Percentiles rank a stretch among this genome's conserved stretches.
phyloP scores from a whole-genome alignment of 1,140 invertebrate species.

The Myzus persicae region DNA sequence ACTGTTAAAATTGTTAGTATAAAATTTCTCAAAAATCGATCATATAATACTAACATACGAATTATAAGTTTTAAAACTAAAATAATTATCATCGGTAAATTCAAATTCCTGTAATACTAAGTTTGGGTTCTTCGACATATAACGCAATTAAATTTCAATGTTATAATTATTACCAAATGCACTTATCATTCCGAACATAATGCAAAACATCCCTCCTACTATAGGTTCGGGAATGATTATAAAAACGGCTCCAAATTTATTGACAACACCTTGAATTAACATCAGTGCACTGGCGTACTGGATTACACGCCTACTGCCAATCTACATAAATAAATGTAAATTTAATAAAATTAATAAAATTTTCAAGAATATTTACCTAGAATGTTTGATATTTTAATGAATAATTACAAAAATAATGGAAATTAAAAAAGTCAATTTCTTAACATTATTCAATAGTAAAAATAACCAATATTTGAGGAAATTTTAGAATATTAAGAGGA shows the following conservation, averaged over 20 bases:
- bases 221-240: constrained; percentile 89
- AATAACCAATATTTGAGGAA: background rate
- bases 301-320: constrained; percentile 85
- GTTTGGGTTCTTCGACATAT: background rate
- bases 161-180: constrained; percentile 72
- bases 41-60: no score
- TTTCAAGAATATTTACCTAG: background rate
- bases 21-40: no score
- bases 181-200: constrained; percentile 87
- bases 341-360: background rate
- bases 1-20: no score
- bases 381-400: no score
- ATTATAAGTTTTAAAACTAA: no score
- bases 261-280: constrained; percentile 80
- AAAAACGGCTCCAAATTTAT: constrained; percentile 85
- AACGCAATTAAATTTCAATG: background rate
- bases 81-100: no score
- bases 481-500: background rate
- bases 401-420: no score
- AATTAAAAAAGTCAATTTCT: no score
- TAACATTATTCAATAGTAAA: no score
- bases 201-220: constrained; percentile 86
- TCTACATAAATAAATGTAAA: constrained; percentile 66
- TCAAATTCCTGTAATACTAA: no score
- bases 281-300: constrained; percentile 81